Conservation (phyloP, 2,113 vertebrate species). For the Dendrocopos noguchii region DNA sequence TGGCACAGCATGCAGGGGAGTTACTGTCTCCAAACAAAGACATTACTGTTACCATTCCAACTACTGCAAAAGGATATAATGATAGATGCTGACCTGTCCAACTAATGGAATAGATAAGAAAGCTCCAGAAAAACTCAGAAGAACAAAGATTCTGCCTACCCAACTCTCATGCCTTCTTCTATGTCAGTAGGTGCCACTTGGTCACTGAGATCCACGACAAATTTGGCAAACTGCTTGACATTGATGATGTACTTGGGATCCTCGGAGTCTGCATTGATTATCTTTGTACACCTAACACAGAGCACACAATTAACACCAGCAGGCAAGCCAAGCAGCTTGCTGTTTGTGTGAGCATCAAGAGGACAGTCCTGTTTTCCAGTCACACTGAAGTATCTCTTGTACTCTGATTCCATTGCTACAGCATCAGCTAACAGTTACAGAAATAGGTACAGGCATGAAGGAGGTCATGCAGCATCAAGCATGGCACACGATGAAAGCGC, state of each 20-base stretch:
- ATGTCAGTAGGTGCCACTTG: slow-evolving; percentile 99
- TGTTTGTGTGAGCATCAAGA: not conserved
- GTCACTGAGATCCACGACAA: slow-evolving; percentile 98
- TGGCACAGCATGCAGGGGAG: not conserved
- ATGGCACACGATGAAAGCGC: not conserved
- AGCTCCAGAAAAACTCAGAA: not conserved
- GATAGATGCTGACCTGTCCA: not conserved
- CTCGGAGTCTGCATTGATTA: slow-evolving; percentile 98
- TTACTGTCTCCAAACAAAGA: not conserved
- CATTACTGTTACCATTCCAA: not conserved
- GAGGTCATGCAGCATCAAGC: not conserved
- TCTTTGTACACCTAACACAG: slow-evolving; percentile 92
- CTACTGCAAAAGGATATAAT: not conserved
- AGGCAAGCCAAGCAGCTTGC: not conserved
- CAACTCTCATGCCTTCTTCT: slow-evolving; percentile 98
- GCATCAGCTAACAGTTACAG: not conserved
- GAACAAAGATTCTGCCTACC: slow-evolving; percentile 78
- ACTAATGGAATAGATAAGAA: not conserved
- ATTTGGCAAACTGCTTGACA: slow-evolving; percentile 99
- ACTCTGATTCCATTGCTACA: not conserved
- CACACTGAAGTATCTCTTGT: rapidly evolving
- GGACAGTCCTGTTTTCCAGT: not conserved
- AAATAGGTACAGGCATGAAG: not conserved
- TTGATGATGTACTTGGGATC: slow-evolving; percentile 99
- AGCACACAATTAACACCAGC: not conserved